Evolutionary conservation across 2,113 vertebrate species (phyloP).

Genomic region (Heptranchias perlo): DNA sequence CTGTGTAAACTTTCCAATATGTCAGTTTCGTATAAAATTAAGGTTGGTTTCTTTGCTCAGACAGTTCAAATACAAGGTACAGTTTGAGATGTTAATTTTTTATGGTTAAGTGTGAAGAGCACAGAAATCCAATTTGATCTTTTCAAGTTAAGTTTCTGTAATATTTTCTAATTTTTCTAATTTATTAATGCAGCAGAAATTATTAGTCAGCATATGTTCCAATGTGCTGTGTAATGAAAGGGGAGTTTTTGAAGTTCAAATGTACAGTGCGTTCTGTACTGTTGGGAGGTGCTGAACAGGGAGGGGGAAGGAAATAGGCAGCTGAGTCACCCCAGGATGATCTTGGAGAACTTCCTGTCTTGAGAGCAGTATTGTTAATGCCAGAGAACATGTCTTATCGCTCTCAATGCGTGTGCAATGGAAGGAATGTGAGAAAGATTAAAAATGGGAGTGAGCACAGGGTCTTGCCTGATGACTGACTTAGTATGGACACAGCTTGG

Average conservation of each 20-base stretch:
- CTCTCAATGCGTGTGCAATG: background rate
- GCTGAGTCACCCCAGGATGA: background rate
- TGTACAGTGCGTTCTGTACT: background rate
- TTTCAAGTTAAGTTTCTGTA: background rate
- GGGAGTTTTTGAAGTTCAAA: background rate
- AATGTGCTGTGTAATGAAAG: background rate
- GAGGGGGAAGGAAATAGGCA: background rate
- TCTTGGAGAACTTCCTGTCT: background rate
- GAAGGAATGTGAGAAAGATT: background rate
- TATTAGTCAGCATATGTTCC: background rate
- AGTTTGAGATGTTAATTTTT: background rate
- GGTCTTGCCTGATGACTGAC: background rate
- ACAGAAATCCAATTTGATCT: background rate
- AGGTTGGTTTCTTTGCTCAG: background rate
- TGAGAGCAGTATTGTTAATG: background rate
- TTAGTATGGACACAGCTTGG: background rate
- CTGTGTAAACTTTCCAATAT: background rate
- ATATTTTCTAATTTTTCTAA: background rate
- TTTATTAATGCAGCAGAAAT: background rate
- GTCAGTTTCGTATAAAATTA: background rate
- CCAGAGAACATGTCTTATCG: background rate
- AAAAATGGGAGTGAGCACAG: background rate
- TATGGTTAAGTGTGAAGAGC: background rate
- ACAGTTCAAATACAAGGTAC: background rate
- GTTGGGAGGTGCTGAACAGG: background rate